These are phyloP conservation scores for Tenthredo livida DNA, from an alignment of 2,888 invertebrate species.

Conservation along the genomic window DNA sequence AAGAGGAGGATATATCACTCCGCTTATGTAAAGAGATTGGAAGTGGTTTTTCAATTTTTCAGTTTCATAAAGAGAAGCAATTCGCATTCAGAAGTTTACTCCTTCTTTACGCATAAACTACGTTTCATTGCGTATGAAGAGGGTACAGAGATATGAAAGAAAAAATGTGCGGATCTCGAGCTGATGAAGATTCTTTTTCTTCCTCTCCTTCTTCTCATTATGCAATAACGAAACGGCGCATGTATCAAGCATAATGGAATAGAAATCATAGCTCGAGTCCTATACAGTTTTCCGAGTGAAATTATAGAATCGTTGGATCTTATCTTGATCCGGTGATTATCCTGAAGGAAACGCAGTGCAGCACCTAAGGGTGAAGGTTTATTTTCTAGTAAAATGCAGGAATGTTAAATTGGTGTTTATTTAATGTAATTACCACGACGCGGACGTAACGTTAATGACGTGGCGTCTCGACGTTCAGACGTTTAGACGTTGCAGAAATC, in stretches of 20 bases:
- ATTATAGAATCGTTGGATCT: not conserved
- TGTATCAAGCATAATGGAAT: not conserved
- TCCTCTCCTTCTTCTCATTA: not conserved
- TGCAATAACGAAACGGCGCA: not conserved
- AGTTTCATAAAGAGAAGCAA: not conserved
- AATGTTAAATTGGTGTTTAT: conserved; percentile 25
- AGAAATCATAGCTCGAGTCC: not conserved
- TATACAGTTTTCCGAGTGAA: not conserved
- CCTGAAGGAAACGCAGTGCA: not conserved
- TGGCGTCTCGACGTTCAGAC: not conserved
- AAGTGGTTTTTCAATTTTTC: not conserved
- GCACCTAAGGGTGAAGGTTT: not conserved
- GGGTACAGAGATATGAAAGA: not conserved
- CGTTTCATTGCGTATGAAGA: no score
- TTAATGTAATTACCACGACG: conserved; percentile 19
- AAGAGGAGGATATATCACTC: not conserved
- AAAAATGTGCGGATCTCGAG: not conserved
- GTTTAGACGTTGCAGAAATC: conserved; percentile 25
- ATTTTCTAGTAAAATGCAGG: not conserved
- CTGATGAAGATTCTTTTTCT: not conserved
- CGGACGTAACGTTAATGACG: conserved; percentile 1
- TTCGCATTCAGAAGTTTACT: not conserved
- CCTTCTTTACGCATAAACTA: not conserved
- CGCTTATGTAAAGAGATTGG: not conserved
- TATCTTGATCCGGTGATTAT: not conserved